Base-by-base conservation (phyloP, 2,888 invertebrate species). In the Lithosia quadra region DNA sequence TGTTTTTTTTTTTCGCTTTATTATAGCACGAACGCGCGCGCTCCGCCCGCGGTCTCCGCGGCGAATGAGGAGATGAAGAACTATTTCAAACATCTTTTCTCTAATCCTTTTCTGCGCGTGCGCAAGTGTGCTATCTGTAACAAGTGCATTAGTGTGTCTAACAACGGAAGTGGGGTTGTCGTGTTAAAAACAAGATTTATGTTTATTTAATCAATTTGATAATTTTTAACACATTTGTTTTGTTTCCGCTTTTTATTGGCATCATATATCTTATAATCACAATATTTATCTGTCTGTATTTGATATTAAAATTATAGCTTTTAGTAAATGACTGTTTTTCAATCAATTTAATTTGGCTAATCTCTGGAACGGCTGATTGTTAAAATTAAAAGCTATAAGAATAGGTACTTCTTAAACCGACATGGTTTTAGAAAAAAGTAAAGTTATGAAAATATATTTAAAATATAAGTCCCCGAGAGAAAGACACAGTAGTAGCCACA, bases 61-160 rank as follows among this genome's bases (percentile, higher is more conserved):
- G 86, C 94, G 94, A 95, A 93, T 95, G 94, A 92, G 90, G 90
- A 91, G 90, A 77, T 88, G 81, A 87, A 93, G 92, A 93, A 93
- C 92, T 93, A 92, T 93, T 93, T 92, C 93, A 93, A 93, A 91
- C 87, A 92, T 92, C 90, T 93, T 92, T 92, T 91, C 92, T 92
- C 92, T 92, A 92, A 92, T 92, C 92, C 92, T 92, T 92, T 92
- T 88, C 91, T 89, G 89, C 87, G 84, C 86, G 78, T 81, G 86
- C 88, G 85, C 86, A 85, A 87, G 91, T 92, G 91, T 90, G 91
- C 83, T 77, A 73, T 79, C 63, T 81, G 84, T 83, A 78, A 72
- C 86, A 88, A 88, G 87, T 88, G 88, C 83, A 73, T 68, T 83
- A 69, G 89, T 90, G 90, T 89, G 91, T 53, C 84, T 77, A 63